A percentile compares a stretch with the other conserved stretches of the same genome.
Conservation (phyloP, 2,113 vertebrate genomes). For the Camelus bactrianus region DNA sequence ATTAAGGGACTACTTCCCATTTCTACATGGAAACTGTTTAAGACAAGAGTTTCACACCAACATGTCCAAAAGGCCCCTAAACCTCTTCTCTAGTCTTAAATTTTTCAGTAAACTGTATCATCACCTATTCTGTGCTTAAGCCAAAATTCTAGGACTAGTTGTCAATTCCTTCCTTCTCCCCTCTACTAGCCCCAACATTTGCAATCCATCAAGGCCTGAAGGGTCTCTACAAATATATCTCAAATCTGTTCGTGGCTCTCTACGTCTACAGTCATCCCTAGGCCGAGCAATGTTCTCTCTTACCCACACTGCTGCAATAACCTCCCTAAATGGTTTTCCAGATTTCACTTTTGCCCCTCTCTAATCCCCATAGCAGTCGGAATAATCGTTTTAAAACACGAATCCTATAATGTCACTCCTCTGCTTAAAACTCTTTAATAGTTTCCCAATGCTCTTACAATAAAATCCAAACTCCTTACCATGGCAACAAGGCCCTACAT, state of each 20-base stretch:
- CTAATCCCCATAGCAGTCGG: not conserved
- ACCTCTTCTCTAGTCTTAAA: not conserved
- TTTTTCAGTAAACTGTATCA: not conserved
- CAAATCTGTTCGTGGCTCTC: not conserved
- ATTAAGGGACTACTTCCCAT: not conserved
- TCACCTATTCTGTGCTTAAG: not conserved
- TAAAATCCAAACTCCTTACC: constrained; percentile 21
- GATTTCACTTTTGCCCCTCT: not conserved
- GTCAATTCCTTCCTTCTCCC: not conserved
- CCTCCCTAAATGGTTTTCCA: not conserved
- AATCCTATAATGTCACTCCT: not conserved
- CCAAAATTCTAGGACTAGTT: not conserved
- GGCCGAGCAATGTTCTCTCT: not conserved
- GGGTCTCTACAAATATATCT: not conserved
- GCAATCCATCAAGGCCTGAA: not conserved
- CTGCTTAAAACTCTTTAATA: not conserved
- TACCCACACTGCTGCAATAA: not conserved
- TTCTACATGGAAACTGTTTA: not conserved
- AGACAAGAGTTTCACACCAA: not conserved
- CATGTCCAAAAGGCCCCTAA: not conserved
- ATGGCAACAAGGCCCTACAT: constrained; percentile 30
- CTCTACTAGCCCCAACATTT: not conserved
- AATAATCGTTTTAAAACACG: not conserved
- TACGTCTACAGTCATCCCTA: not conserved
- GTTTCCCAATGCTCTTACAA: not conserved